These are phyloP conservation scores for Acanthoscelides obtectus DNA, from an alignment of 2,888 invertebrate genomes.

Conservation along the genomic window DNA sequence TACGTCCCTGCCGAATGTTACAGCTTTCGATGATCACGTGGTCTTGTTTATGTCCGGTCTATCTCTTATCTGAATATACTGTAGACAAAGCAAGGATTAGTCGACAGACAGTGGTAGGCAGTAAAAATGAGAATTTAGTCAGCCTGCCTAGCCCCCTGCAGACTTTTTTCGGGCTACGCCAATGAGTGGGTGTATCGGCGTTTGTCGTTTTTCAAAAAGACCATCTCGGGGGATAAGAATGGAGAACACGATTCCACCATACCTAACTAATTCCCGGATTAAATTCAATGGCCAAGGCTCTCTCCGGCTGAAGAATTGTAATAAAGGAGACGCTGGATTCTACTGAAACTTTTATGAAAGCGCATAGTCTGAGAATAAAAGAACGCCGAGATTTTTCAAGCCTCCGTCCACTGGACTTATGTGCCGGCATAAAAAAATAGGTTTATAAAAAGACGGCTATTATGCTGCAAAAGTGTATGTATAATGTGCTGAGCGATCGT, in stretches of 20 bases:
- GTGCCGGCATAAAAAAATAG: background rate
- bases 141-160: too few relatives aligned
- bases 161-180: background rate
- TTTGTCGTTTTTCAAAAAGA: background rate
- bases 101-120: too few relatives aligned
- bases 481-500: too few relatives aligned
- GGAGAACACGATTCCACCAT: background rate
- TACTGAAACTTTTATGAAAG: background rate
- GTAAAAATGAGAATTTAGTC: too few relatives aligned
- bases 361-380: background rate
- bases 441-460: background rate
- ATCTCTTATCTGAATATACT: too few relatives aligned
- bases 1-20: too few relatives aligned
- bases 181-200: background rate
- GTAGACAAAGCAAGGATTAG: too few relatives aligned
- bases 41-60: too few relatives aligned
- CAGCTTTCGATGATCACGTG: too few relatives aligned
- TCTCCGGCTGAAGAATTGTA: background rate
- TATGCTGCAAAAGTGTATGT: background rate
- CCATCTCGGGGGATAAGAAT: background rate
- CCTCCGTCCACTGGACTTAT: background rate
- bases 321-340: background rate
- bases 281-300: background rate
- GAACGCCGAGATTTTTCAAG: background rate
- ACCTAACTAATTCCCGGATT: background rate